These are phyloP conservation scores for Brachionus rotundiformis DNA, from an alignment of 1,140 invertebrate species.

Conservation along the genomic window DNA sequence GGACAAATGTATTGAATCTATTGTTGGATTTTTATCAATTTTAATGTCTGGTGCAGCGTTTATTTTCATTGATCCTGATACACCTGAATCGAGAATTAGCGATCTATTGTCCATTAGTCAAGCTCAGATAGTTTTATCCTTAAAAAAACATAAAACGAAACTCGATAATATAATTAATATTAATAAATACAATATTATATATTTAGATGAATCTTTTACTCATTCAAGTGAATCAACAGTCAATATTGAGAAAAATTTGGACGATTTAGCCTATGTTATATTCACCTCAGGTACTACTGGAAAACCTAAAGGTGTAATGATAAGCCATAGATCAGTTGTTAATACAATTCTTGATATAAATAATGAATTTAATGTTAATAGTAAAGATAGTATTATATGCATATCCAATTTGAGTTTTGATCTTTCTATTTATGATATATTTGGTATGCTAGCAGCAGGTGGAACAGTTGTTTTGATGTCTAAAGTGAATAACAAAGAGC, in stretches of 20 bases:
- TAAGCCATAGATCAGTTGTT: slow-evolving; percentile 74
- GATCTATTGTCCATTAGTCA: neutral
- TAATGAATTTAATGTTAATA: neutral
- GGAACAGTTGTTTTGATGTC: neutral
- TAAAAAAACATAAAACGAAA: neutral
- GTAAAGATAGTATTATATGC: neutral
- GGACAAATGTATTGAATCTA: neutral
- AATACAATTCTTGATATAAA: slow-evolving; percentile 13
- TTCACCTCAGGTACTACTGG: slow-evolving; percentile 89
- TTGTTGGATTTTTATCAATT: neutral
- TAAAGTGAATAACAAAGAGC: neutral
- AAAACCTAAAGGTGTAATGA: slow-evolving; percentile 77
- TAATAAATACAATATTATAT: neutral
- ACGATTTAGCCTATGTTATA: slow-evolving; percentile 65
- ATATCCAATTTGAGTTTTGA: slow-evolving; percentile 2
- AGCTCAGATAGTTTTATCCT: neutral
- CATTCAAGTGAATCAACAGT: neutral
- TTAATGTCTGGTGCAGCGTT: neutral
- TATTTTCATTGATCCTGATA: neutral
- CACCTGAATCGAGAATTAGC: neutral
- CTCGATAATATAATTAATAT: neutral
- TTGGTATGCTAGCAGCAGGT: neutral
- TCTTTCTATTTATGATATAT: neutral
- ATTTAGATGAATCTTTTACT: neutral
- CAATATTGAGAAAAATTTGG: neutral